These are phyloP conservation scores for Acronicta aceris DNA, from an alignment of 2,888 invertebrate species.

Conservation along the genomic window DNA sequence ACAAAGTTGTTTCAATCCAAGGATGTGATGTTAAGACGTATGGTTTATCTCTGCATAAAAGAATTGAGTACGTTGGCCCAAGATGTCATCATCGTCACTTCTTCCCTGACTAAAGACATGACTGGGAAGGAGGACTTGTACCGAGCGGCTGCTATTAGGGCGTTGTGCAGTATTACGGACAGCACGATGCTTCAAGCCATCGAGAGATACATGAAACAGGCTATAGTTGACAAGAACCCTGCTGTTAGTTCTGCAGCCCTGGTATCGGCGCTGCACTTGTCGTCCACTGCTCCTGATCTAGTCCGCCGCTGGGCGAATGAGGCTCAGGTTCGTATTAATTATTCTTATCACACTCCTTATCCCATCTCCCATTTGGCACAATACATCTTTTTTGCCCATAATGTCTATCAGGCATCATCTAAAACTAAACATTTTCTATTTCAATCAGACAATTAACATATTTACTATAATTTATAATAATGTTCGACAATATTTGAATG, in stretches of 20 bases:
- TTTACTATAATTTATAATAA: too few species aligned
- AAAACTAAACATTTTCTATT: too few species aligned
- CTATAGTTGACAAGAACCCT: slow-evolving; percentile 99
- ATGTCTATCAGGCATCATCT: too few species aligned
- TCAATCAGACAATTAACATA: too few species aligned
- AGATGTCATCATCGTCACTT: slow-evolving; percentile 99
- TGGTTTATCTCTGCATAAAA: slow-evolving; percentile 99
- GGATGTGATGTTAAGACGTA: slow-evolving; percentile 97
- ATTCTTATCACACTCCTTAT: not conserved
- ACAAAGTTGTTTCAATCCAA: slow-evolving; percentile 99
- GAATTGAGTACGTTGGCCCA: slow-evolving; percentile 98
- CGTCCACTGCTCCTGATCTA: slow-evolving; percentile 95
- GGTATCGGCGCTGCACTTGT: slow-evolving; percentile 96
- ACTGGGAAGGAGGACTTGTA: slow-evolving; percentile 97
- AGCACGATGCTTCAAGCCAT: slow-evolving; percentile 98
- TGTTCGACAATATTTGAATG: not conserved
- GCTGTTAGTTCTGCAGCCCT: slow-evolving; percentile 99
- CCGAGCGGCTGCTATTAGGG: slow-evolving; percentile 97
- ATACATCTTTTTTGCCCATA: too few species aligned
- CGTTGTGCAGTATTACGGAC: slow-evolving; percentile 99
- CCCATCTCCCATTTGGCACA: too few species aligned
- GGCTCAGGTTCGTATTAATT: slow-evolving; percentile 94
- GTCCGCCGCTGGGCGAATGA: slow-evolving; percentile 99
- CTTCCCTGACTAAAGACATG: slow-evolving; percentile 99
- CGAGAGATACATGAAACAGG: slow-evolving; percentile 99